Conservation (phyloP, 2,113 vertebrate genomes). For the Limnothrissa miodon region DNA sequence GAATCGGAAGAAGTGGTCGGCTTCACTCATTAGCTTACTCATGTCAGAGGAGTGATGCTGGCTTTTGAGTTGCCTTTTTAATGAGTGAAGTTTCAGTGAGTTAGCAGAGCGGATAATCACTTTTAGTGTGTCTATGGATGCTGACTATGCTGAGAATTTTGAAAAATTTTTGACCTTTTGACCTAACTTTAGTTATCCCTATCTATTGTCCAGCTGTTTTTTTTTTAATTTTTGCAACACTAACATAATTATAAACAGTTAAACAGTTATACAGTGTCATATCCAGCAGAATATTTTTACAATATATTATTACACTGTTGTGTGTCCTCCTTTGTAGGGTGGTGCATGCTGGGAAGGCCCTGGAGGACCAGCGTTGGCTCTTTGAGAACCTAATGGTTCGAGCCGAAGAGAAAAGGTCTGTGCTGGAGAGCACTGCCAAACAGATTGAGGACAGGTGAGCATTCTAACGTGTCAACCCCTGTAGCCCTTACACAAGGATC, state of each 20-base stretch:
- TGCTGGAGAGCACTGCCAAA: slow-evolving; percentile 74
- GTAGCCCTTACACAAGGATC: background rate
- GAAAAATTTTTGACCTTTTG: background rate
- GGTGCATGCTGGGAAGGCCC: slow-evolving; percentile 70
- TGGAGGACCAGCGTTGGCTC: slow-evolving; percentile 75
- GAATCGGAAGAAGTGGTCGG: background rate
- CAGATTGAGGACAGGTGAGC: slow-evolving; percentile 74
- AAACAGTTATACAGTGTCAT: background rate
- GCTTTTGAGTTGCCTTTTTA: background rate
- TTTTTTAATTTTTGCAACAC: background rate
- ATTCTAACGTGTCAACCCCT: background rate
- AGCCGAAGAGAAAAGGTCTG: slow-evolving; percentile 72
- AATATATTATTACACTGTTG: background rate
- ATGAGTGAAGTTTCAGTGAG: background rate
- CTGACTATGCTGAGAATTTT: background rate
- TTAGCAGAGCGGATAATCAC: background rate
- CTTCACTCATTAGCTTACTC: background rate
- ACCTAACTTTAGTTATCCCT: background rate
- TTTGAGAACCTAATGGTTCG: slow-evolving; percentile 73
- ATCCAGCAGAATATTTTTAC: too few relatives aligned
- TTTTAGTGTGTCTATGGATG: background rate
- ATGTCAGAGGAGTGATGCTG: background rate
- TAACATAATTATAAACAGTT: background rate
- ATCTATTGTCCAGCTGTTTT: background rate
- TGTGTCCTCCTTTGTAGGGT: slow-evolving; percentile 53